These are phyloP conservation scores for Eufriesea mexicana DNA, from an alignment of 1,140 invertebrate genomes.

Conservation along the genomic window DNA sequence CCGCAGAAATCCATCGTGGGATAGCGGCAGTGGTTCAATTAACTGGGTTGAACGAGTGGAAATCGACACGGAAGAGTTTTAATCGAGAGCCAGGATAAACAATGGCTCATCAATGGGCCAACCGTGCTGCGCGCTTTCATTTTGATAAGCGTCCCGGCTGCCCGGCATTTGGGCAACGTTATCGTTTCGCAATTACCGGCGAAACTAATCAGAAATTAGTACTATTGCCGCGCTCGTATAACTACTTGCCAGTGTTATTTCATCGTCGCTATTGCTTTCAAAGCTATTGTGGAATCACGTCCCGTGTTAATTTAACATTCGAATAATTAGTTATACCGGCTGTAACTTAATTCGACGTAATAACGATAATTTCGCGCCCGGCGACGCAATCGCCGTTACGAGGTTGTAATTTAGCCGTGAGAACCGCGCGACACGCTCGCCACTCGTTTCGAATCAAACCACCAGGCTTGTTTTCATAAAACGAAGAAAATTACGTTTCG, in stretches of 20 bases:
- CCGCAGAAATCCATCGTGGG: background rate
- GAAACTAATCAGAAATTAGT: slow-evolving; percentile 47
- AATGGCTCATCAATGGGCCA: slow-evolving; percentile 13
- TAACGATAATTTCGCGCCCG: slow-evolving; percentile 7
- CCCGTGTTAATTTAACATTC: slow-evolving; percentile 36
- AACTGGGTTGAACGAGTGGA: background rate
- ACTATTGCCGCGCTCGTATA: background rate
- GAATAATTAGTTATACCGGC: slow-evolving; percentile 20
- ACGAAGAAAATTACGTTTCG: background rate
- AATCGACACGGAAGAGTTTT: slow-evolving; percentile 14
- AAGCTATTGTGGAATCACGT: slow-evolving; percentile 20
- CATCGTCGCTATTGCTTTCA: slow-evolving; percentile 31
- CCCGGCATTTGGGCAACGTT: slow-evolving; percentile 17
- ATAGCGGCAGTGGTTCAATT: background rate
- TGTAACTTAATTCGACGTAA: slow-evolving; percentile 32
- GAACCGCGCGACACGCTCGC: background rate
- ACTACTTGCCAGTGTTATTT: slow-evolving; percentile 42
- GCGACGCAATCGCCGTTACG: background rate
- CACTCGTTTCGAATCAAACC: background rate
- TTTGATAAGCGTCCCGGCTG: slow-evolving; percentile 23
- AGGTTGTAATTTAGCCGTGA: background rate
- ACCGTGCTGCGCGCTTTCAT: background rate
- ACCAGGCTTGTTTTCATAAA: too few relatives aligned
- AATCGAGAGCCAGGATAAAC: slow-evolving; percentile 13
- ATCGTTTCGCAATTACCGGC: slow-evolving; percentile 41